Evolutionary conservation across 2,888 invertebrate genomes (phyloP).

Genomic region (Caenorhabditis sp.): DNA sequence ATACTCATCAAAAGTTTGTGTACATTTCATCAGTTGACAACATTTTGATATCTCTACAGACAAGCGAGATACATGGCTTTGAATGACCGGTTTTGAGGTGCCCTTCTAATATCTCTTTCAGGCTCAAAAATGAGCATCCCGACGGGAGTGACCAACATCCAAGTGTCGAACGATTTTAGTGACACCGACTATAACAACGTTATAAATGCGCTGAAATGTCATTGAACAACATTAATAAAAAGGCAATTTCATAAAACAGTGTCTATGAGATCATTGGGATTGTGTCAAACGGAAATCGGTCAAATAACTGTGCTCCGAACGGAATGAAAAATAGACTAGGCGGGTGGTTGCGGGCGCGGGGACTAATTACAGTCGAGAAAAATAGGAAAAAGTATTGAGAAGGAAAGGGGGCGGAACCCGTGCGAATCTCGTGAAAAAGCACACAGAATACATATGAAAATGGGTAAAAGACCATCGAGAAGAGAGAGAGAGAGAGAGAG

Average conservation of each 20-base stretch:
- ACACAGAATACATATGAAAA: slow-evolving; percentile 37
- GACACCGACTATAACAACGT: slow-evolving; percentile 16
- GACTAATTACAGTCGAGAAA: neutral
- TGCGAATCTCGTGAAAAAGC: neutral
- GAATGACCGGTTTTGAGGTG: neutral
- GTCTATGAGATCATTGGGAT: slow-evolving; percentile 19
- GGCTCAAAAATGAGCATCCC: slow-evolving; percentile 31
- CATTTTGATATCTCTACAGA: too few relatives aligned
- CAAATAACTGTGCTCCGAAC: too few relatives aligned
- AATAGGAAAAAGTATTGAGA: neutral
- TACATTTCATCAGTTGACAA: too few relatives aligned
- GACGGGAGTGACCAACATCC: slow-evolving; percentile 10
- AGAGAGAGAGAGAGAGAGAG: neutral
- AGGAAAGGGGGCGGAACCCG: slow-evolving; percentile 6
- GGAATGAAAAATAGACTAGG: neutral
- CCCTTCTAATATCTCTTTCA: neutral
- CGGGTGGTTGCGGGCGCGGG: neutral
- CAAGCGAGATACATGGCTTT: too few relatives aligned
- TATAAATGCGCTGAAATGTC: slow-evolving; percentile 37
- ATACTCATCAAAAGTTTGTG: too few relatives aligned
- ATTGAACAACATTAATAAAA: too few relatives aligned
- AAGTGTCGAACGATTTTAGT: slow-evolving; percentile 30
- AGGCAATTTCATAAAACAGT: too few relatives aligned
- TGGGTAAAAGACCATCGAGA: slow-evolving; percentile 16
- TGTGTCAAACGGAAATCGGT: neutral